Evolutionary conservation across 2,797 vertebrate genomes (phyloP), one percentile per base, ranked within the genome.

Genomic region (Acanthurus lineatus): DNA sequence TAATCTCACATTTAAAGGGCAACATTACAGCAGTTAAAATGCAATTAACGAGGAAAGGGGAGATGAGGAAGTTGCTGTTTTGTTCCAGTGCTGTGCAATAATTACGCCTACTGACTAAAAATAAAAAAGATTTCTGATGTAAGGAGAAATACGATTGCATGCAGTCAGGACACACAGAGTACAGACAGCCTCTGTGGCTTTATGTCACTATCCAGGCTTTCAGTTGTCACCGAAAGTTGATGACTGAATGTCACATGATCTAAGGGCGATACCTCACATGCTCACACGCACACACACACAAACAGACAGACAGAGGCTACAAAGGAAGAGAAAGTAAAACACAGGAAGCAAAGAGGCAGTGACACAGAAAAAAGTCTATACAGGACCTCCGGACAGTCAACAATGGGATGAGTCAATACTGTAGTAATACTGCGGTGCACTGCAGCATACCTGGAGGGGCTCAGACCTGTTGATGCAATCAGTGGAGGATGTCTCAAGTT

Each of bases 391-490:
- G 73, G 79, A 77, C 32, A 45, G 79, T 72, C 82, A 83, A 69
- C 67, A 71, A 59, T 47, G 60, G 77, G 82, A 83, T 86, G 84
- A 87, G 90, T 91, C 84, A 88, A 84, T 76, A 69, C 73, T 81
- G 79, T 82, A 79, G 85, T 85, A 83, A 86, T 47, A 76, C 79
- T 68, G 74, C 56, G 88, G 82, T 73, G 89, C 91, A 88, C 72
- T 92, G 91, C 89, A 85, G 90, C 77, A 85, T 73, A 92, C 88
- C 91, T 91, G 87, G 82, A 85, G 87, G 77, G 87, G 74, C 66
- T 88, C 76, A 76, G 84, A 92, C 90, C 89, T 92, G 89, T 91
- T 90, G 89, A 91, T 90, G 88, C 85, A 90, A 88, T 91, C 90
- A 84, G 76, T 42, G 58, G 57, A 74, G 81, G 79, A 82, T 83